Conservation (phyloP, 2,888 invertebrate genomes). For the Tolmerus cingulatus region DNA sequence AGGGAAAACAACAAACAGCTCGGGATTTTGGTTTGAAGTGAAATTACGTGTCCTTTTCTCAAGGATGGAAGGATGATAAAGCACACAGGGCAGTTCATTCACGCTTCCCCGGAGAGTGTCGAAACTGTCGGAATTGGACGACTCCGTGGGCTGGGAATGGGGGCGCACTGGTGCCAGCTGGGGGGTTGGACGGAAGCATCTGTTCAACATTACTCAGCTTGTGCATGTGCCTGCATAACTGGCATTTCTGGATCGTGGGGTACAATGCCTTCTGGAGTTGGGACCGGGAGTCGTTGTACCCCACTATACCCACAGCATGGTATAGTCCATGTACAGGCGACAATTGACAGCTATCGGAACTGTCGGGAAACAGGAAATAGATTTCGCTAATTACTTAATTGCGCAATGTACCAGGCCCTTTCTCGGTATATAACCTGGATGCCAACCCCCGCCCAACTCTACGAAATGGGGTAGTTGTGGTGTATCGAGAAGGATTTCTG, state of each 20-base stretch:
- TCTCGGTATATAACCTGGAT: background rate
- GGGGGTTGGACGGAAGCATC: slow-evolving; percentile 23
- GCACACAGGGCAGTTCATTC: slow-evolving; percentile 37
- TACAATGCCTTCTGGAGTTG: background rate
- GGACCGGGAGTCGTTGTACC: background rate
- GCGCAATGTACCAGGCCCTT: background rate
- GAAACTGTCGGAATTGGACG: background rate
- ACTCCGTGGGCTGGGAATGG: background rate
- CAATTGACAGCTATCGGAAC: background rate
- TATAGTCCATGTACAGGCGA: background rate
- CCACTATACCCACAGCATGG: background rate
- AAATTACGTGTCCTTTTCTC: slow-evolving; percentile 37
- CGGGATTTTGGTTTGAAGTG: slow-evolving; percentile 27
- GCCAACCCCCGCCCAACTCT: background rate
- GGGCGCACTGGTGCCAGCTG: background rate
- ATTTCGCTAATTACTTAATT: background rate
- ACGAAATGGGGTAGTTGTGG: background rate
- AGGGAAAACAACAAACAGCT: background rate
- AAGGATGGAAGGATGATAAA: slow-evolving; percentile 33
- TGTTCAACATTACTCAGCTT: slow-evolving; percentile 20
- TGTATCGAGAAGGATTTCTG: background rate
- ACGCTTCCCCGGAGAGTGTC: slow-evolving; percentile 17
- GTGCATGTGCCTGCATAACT: background rate
- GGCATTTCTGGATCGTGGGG: background rate
- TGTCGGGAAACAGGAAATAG: background rate